These are phyloP conservation scores for Vanessa tameamea DNA, from an alignment of 1,140 invertebrate species.

Conservation along the genomic window DNA sequence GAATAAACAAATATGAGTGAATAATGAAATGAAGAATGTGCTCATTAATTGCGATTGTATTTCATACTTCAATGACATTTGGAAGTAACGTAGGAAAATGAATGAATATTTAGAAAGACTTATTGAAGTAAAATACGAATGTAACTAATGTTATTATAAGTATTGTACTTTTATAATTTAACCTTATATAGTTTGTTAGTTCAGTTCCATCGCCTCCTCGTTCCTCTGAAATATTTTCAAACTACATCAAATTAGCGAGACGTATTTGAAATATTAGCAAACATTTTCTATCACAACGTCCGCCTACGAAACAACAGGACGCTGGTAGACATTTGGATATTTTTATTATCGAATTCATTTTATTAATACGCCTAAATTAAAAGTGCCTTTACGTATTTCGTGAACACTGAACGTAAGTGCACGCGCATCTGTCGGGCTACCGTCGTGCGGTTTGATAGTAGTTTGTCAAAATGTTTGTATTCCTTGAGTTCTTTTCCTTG, in stretches of 20 bases:
- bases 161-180: conserved; percentile 71
- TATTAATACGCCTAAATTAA: conserved; percentile 57
- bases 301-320: background rate
- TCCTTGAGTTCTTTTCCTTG: conserved; percentile 20
- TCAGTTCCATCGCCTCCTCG: conserved; percentile 22
- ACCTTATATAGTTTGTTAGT: conserved; percentile 56
- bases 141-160: conserved; percentile 76
- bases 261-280: conserved; percentile 1
- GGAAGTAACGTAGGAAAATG: conserved; percentile 76
- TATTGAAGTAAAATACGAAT: conserved; percentile 80
- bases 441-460: conserved; percentile 25
- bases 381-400: conserved; percentile 75
- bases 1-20: conserved; percentile 78
- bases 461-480: conserved; percentile 37
- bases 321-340: background rate
- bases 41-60: conserved; percentile 78
- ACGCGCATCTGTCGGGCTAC: conserved; percentile 30
- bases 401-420: conserved; percentile 43
- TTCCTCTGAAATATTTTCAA: conserved; percentile 28
- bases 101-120: conserved; percentile 80
- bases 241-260: conserved; percentile 26
- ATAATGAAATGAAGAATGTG: conserved; percentile 71
- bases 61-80: conserved; percentile 79
- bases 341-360: conserved; percentile 25
- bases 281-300: background rate